A percentile compares a stretch with the other conserved stretches of the same genome.
Evolutionary conservation across 2,113 vertebrate genomes (phyloP).

Genomic region (Grus americana): DNA sequence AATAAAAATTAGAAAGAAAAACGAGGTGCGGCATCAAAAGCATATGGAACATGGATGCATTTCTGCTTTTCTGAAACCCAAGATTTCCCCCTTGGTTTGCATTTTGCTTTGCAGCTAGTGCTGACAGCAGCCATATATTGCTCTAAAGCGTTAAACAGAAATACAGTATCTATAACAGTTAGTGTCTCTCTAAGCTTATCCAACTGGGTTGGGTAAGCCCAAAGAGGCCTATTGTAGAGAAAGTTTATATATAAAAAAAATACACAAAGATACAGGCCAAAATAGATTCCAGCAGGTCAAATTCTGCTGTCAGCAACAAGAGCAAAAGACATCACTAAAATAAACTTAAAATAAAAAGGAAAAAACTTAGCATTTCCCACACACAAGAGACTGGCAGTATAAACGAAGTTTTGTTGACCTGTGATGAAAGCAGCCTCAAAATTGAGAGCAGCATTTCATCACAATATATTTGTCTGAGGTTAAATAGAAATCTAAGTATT

Average conservation of each 20-base stretch:
- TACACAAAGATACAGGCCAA: constrained; percentile 99
- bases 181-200: constrained; percentile 90
- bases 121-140: constrained; percentile 91
- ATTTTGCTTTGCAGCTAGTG: constrained; percentile 95
- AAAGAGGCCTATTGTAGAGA: constrained; percentile 86
- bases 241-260: constrained; percentile 66
- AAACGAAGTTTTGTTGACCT: constrained; percentile 82
- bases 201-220: constrained; percentile 93
- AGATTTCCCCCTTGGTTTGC: constrained; percentile 88
- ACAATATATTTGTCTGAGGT: constrained; percentile 63
- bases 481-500: background rate
- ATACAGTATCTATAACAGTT: constrained; percentile 82
- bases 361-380: constrained; percentile 76
- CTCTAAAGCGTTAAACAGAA: constrained; percentile 86
- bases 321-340: constrained; percentile 79
- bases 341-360: constrained; percentile 62
- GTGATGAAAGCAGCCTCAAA: constrained; percentile 55
- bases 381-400: constrained; percentile 77
- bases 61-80: constrained; percentile 89
- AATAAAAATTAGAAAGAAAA: constrained; percentile 37
- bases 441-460: constrained; percentile 42
- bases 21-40: constrained; percentile 43
- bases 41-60: constrained; percentile 51
- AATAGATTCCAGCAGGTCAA: constrained; percentile 78
- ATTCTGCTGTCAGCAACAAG: constrained; percentile 83